Evolutionary conservation across 2,888 invertebrate genomes (phyloP), one percentile per base, ranked within the genome.

Genomic region (Metacarcinus magister): DNA sequence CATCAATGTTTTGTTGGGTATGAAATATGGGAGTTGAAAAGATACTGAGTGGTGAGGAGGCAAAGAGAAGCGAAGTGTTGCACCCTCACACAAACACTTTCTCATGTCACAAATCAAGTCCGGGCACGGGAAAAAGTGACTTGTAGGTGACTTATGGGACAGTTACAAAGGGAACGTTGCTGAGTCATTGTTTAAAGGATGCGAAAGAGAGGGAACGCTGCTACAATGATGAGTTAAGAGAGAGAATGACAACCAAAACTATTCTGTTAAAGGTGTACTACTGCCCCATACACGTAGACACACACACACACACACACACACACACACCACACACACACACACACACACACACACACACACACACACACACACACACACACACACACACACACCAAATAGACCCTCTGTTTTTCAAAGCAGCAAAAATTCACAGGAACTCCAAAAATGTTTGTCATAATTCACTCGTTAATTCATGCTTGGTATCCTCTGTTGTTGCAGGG

Each of bases 311-410:
- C 87, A 87, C 87, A 87, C 87, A 23, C n/a, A 89, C 89, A 89
- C 89, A 89, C 89, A 89, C 89, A 89, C 89, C 89, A 89, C 89
- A 89, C 89, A 89, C 89, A 89, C 89, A 89, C 89, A 89, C 89
- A 89, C 89, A 89, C 89, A 89, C 89, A 89, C 89, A 89, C 89
- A 89, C 89, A 89, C 89, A 89, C 89, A 89, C 43, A 43, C 89
- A 89, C 89, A 43, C 89, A 89, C 89, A 89, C 89, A 89, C 89
- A 89, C n/a, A 89, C 13, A 16, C 19, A 54, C 19, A 54, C 75
- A 75, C 23, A 67, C 16, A 67, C 67, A 67, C 67, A 23, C 67
- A 0, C 2, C 13, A 67, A 39, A 32, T 19, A 23, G 39, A 87
- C 87, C 28, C 23, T 32, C 87, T 13, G 32, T 32, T 39, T 16